phyloP scores from a whole-genome alignment of 2,797 vertebrate species.

The Trachurus trachurus region DNA sequence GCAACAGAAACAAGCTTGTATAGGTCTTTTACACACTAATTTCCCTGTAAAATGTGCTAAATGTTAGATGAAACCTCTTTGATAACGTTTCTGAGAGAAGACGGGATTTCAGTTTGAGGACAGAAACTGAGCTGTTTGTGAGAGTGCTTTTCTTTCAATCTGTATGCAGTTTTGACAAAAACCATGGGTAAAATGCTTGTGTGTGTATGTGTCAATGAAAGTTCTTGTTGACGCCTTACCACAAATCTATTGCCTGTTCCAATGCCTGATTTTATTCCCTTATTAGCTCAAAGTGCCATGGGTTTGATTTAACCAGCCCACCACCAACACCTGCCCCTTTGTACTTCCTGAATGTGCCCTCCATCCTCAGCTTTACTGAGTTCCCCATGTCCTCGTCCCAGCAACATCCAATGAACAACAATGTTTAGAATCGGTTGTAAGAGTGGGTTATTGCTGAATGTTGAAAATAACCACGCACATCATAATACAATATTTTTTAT shows the following conservation, averaged over 20 bases:
- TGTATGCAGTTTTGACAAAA: constrained; percentile 28
- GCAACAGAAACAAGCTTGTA: constrained; percentile 17
- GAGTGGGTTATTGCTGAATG: constrained; percentile 1
- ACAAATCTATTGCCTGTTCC: constrained; percentile 48
- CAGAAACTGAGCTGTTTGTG: constrained; percentile 13
- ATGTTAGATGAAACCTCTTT: constrained; percentile 3
- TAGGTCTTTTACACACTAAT: constrained; percentile 7
- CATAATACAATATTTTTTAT: constrained; percentile 8
- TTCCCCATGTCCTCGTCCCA: constrained; percentile 8
- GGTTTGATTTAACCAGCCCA: constrained; percentile 30
- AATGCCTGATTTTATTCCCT: constrained; percentile 47
- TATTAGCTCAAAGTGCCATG: constrained; percentile 57
- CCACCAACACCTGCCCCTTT: constrained; percentile 17
- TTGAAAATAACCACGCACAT: constrained; percentile 8
- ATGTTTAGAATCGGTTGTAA: constrained; percentile 7
- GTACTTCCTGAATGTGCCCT: constrained; percentile 13
- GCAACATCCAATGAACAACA: background rate
- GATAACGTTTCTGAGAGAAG: constrained; percentile 7
- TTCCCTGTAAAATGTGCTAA: constrained; percentile 5
- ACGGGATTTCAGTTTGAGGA: constrained; percentile 26
- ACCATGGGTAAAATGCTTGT: constrained; percentile 14
- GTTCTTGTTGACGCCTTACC: constrained; percentile 63
- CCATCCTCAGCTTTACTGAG: constrained; percentile 10
- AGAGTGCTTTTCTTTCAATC: constrained; percentile 31
- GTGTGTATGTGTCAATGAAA: background rate